A percentile compares a stretch with the other conserved stretches of the same genome.
phyloP scores from a whole-genome alignment of 2,113 vertebrate species.

The Mormyrus lacerda region DNA sequence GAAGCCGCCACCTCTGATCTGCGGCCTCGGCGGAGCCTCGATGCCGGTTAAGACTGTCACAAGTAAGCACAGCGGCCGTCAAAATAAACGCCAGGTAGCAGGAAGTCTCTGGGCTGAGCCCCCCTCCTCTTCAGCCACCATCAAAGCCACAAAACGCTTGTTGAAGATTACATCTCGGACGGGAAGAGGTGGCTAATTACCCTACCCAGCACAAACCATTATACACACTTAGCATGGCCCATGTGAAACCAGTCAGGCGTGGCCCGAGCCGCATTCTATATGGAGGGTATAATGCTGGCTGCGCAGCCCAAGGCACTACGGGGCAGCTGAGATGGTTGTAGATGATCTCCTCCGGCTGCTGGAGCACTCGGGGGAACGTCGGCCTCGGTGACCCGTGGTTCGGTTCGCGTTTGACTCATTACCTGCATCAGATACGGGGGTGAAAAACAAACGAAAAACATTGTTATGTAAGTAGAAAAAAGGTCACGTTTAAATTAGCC shows the following conservation, averaged over 20 bases:
- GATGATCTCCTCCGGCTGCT: not conserved
- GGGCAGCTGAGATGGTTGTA: not conserved
- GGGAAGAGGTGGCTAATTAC: conserved; percentile 4
- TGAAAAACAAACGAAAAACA: not conserved
- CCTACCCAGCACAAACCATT: conserved; percentile 6
- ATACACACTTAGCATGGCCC: not conserved
- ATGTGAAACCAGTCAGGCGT: conserved; percentile 15
- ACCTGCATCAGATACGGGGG: not conserved
- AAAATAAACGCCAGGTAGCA: conserved; percentile 20
- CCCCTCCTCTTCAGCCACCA: not conserved
- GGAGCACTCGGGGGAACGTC: not conserved
- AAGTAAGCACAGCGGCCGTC: not conserved
- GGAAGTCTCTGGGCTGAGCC: not conserved
- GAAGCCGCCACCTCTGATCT: not conserved
- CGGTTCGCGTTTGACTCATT: not conserved
- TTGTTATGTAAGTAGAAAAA: not conserved
- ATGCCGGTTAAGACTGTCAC: not conserved
- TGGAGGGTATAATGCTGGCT: not conserved
- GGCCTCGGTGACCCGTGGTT: not conserved
- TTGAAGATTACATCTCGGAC: conserved; percentile 17
- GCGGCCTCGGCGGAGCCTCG: not conserved
- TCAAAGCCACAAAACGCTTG: conserved; percentile 4
- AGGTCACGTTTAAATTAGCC: not conserved
- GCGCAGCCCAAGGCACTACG: not conserved
- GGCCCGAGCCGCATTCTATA: not conserved